phyloP scores from a whole-genome alignment of 2,113 vertebrate species.

The Formicarius rufipectus region DNA sequence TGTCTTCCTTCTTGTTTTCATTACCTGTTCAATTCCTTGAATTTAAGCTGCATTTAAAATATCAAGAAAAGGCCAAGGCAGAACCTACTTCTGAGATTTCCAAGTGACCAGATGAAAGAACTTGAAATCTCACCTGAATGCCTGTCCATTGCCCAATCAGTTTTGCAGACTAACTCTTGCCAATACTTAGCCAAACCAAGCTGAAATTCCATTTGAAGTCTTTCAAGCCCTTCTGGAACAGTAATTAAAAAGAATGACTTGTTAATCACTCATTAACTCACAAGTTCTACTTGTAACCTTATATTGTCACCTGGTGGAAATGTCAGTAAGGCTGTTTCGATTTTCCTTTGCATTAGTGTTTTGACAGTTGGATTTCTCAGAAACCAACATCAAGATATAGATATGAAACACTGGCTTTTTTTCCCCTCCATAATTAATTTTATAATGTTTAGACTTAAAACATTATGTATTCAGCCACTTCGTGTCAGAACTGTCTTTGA shows the following conservation, averaged over 20 bases:
- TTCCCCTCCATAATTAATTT: not conserved
- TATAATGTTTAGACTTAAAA: not conserved
- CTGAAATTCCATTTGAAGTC: not conserved
- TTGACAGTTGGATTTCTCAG: not conserved
- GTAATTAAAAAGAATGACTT: not conserved
- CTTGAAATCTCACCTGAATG: not conserved
- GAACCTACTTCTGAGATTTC: not conserved
- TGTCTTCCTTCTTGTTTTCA: not conserved
- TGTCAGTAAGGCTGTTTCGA: not conserved
- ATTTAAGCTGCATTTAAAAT: not conserved
- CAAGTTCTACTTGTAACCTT: not conserved
- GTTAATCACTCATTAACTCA: conserved; percentile 18
- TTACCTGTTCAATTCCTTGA: not conserved
- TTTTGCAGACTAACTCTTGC: not conserved
- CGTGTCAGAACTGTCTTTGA: not conserved
- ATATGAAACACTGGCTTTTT: not conserved
- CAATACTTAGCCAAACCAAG: not conserved
- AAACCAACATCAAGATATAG: not conserved
- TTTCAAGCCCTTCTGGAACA: not conserved
- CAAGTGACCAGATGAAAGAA: not conserved
- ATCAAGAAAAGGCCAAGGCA: not conserved
- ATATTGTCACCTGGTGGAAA: not conserved
- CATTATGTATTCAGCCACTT: not conserved
- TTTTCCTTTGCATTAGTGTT: not conserved
- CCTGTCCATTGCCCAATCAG: not conserved